Conservation (phyloP, 2,113 vertebrate species). For the Galeopterus variegatus region DNA sequence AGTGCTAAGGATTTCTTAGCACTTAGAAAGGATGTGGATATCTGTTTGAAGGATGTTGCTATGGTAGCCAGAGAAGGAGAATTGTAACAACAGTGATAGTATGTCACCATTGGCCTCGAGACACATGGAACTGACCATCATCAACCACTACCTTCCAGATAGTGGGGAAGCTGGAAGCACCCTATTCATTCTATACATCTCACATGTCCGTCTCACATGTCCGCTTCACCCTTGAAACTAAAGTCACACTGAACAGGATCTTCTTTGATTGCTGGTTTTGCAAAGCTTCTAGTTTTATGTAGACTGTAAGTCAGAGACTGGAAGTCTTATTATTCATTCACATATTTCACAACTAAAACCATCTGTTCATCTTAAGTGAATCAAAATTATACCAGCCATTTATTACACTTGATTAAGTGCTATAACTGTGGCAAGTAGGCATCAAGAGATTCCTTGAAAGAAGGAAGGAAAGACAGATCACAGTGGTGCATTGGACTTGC, state of each 20-base stretch:
- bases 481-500: too few species aligned
- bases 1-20: background rate
- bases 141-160: background rate
- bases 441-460: background rate
- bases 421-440: background rate
- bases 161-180: background rate
- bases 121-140: background rate
- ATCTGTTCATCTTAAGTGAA: background rate
- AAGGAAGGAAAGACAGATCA: too few species aligned
- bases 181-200: background rate
- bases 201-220: background rate
- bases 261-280: conserved; percentile 40
- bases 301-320: background rate
- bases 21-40: background rate
- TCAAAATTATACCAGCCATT: conserved; percentile 15
- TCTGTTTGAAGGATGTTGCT: background rate
- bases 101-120: background rate
- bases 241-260: background rate
- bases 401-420: background rate
- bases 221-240: background rate
- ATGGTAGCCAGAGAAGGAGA: conserved; percentile 37
- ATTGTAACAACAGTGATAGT: background rate
- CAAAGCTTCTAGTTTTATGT: conserved; percentile 25
- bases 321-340: background rate
- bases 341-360: background rate